Conservation (phyloP, 2,113 vertebrate genomes). For the Hipposideros armiger region DNA sequence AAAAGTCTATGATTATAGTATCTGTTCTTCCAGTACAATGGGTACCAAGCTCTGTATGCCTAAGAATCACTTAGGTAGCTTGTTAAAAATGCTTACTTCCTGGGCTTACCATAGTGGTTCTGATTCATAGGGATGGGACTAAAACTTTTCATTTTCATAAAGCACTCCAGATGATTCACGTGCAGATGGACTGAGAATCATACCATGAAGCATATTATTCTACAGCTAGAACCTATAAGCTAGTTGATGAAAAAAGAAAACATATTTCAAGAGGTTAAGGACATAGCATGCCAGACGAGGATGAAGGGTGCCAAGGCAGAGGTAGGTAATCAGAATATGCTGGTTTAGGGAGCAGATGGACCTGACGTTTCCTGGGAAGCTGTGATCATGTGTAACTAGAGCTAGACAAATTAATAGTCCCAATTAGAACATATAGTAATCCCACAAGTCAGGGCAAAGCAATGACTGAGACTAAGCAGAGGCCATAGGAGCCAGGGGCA, state of each 20-base stretch:
- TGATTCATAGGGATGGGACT: neutral
- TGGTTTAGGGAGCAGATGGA: neutral
- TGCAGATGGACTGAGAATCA: neutral
- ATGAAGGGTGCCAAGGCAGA: neutral
- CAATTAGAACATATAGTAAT: neutral
- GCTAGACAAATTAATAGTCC: neutral
- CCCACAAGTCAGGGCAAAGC: neutral
- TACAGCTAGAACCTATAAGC: neutral
- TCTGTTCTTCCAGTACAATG: neutral
- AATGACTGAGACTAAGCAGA: neutral
- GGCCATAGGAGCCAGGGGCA: neutral
- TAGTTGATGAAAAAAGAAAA: neutral
- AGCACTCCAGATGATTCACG: conserved; percentile 26
- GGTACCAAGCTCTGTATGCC: neutral
- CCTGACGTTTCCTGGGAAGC: neutral
- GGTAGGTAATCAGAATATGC: conserved; percentile 3
- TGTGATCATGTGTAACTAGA: neutral
- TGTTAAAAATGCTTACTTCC: neutral
- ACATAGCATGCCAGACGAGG: neutral
- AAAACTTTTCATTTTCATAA: conserved; percentile 28
- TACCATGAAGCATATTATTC: neutral
- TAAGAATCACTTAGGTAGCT: neutral
- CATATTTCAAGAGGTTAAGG: neutral
- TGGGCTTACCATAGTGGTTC: conserved; percentile 9
- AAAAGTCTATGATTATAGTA: neutral